phyloP scores from a whole-genome alignment of 2,888 invertebrate species.

The Sepioteuthis lessoniana region DNA sequence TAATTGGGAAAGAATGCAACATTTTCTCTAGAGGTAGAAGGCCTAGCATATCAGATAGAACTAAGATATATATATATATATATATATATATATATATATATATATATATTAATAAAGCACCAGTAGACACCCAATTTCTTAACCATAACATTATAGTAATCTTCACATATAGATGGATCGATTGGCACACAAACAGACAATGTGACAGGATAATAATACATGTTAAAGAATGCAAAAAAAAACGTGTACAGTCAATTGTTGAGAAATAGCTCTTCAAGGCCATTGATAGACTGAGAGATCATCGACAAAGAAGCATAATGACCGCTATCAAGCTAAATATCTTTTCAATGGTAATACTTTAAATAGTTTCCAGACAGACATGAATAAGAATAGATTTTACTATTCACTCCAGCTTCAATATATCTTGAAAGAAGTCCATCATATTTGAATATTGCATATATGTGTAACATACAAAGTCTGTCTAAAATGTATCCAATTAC shows the following conservation, averaged over 20 bases:
- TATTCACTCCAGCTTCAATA: neutral
- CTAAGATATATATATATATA: too few relatives aligned
- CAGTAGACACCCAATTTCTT: too few relatives aligned
- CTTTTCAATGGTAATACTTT: neutral
- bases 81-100: too few relatives aligned
- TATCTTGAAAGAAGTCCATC: neutral
- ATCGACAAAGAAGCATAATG: neutral
- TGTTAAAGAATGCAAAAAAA: neutral
- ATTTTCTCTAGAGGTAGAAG: too few relatives aligned
- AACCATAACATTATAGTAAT: too few relatives aligned
- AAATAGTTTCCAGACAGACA: conserved; percentile 4
- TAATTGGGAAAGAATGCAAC: too few relatives aligned
- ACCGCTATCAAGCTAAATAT: neutral
- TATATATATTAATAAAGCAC: too few relatives aligned
- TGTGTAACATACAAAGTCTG: neutral
- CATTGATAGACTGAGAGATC: neutral
- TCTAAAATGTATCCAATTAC: neutral
- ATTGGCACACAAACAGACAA: too few relatives aligned
- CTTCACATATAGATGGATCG: too few relatives aligned
- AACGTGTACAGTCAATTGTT: neutral
- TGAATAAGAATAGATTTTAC: neutral
- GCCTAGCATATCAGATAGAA: too few relatives aligned
- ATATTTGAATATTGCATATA: neutral
- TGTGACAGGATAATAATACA: too few relatives aligned
- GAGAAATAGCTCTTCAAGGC: neutral